Evolutionary conservation across 2,888 invertebrate species (phyloP).

Genomic region (Agrotis puta): DNA sequence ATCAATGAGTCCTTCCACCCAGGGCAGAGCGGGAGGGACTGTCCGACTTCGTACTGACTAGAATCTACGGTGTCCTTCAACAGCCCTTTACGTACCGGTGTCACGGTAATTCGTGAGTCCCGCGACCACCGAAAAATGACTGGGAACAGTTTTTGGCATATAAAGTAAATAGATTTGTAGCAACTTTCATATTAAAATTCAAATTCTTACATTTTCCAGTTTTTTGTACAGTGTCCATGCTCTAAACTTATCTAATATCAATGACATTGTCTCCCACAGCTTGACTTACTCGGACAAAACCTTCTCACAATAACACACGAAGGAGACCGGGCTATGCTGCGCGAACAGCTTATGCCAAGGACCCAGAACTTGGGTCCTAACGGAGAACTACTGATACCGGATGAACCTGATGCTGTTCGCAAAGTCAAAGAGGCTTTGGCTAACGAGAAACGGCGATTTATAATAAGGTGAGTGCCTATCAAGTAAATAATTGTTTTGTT

Average conservation of each 20-base stretch:
- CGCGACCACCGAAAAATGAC: no score
- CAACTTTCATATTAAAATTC: no score
- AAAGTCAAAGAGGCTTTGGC: conserved; percentile 71
- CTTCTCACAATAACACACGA: conserved; percentile 95
- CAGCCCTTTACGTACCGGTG: no score
- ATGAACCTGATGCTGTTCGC: conserved; percentile 73
- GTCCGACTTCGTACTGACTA: no score
- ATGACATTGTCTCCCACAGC: conserved; percentile 85
- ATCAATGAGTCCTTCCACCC: no score
- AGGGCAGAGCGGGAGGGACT: no score
- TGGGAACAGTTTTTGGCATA: background rate
- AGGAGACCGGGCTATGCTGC: conserved; percentile 94
- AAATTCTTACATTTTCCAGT: background rate
- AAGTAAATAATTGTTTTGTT: conserved; percentile 11
- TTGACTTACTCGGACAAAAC: conserved; percentile 96
- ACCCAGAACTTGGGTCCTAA: conserved; percentile 84
- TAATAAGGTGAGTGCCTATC: conserved; percentile 75
- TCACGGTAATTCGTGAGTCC: no score
- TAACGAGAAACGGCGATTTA: conserved; percentile 76
- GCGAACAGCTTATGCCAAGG: conserved; percentile 92
- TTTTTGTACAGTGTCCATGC: background rate
- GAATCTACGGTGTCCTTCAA: no score
- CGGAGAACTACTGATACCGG: conserved; percentile 89
- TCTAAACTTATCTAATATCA: background rate
- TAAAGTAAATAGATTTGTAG: no score